Conservation (phyloP, 2,888 invertebrate genomes). For the Coleophora flavipennella region DNA sequence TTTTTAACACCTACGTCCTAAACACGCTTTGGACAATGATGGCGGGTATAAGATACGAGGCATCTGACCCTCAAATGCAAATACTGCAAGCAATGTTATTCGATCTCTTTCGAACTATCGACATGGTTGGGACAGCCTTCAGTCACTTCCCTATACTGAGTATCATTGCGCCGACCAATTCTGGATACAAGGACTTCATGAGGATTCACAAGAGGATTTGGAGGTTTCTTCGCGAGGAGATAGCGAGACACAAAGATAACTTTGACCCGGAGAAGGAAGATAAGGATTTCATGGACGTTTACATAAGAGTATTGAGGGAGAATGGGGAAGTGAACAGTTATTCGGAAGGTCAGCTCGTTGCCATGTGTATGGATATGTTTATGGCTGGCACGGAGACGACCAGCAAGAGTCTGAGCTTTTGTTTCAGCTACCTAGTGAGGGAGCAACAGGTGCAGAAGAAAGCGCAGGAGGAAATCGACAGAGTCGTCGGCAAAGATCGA, state of each 20-base stretch:
- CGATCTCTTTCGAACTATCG: constrained; percentile 80
- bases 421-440: constrained; percentile 81
- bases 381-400: constrained; percentile 92
- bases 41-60: constrained; percentile 81
- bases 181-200: constrained; percentile 83
- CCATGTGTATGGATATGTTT: constrained; percentile 88
- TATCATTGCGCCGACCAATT: constrained; percentile 80
- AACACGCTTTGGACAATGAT: constrained; percentile 90
- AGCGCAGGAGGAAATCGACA: constrained; percentile 84
- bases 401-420: constrained; percentile 83
- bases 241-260: constrained; percentile 78
- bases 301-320: constrained; percentile 77
- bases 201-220: constrained; percentile 80
- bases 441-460: constrained; percentile 81
- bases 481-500: constrained; percentile 78
- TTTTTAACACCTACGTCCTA: constrained; percentile 83
- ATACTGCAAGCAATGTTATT: constrained; percentile 78
- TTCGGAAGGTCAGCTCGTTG: constrained; percentile 82
- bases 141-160: constrained; percentile 84
- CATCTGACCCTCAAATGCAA: constrained; percentile 78
- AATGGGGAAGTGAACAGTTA: constrained; percentile 71
- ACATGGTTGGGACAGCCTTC: constrained; percentile 86
- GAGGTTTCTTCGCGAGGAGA: constrained; percentile 79
- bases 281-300: constrained; percentile 87
- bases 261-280: constrained; percentile 73